These are phyloP conservation scores for Troilus luridus DNA, from an alignment of 2,888 invertebrate genomes.

Conservation along the genomic window DNA sequence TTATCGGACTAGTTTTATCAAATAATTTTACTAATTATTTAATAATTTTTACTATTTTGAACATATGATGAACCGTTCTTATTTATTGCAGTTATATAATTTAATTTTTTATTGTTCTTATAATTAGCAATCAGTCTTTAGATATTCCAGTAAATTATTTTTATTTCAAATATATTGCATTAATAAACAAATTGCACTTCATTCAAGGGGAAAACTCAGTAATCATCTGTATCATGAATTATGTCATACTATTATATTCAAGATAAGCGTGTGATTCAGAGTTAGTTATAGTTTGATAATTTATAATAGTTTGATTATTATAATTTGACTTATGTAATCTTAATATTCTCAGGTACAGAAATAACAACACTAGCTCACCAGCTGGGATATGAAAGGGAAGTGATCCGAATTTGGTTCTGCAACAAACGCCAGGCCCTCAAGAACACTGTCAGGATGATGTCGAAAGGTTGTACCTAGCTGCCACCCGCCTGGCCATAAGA, in stretches of 20 bases:
- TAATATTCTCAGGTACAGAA: slow-evolving; percentile 84
- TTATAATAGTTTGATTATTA: neutral
- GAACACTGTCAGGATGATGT: slow-evolving; percentile 97
- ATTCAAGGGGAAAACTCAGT: neutral
- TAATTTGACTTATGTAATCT: slow-evolving; percentile 4
- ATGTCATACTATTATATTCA: neutral
- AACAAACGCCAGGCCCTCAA: slow-evolving; percentile 98
- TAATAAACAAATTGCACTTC: neutral
- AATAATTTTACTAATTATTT: too few species aligned
- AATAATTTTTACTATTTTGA: too few species aligned
- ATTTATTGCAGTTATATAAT: neutral
- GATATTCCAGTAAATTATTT: neutral
- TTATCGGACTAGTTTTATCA: too few species aligned
- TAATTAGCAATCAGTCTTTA: neutral
- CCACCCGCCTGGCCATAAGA: slow-evolving; percentile 54
- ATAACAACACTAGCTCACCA: slow-evolving; percentile 96
- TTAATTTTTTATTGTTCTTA: neutral
- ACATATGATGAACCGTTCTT: neutral
- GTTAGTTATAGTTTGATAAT: neutral
- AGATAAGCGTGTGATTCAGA: neutral
- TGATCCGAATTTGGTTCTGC: slow-evolving; percentile 99
- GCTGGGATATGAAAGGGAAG: slow-evolving; percentile 96
- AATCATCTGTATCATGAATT: neutral
- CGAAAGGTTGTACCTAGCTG: slow-evolving; percentile 74
- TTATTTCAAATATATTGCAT: neutral